A percentile compares a stretch with the other conserved stretches of the same genome.
Conservation (phyloP, 2,113 vertebrate species). For the Sinocyclocheilus grahami region DNA sequence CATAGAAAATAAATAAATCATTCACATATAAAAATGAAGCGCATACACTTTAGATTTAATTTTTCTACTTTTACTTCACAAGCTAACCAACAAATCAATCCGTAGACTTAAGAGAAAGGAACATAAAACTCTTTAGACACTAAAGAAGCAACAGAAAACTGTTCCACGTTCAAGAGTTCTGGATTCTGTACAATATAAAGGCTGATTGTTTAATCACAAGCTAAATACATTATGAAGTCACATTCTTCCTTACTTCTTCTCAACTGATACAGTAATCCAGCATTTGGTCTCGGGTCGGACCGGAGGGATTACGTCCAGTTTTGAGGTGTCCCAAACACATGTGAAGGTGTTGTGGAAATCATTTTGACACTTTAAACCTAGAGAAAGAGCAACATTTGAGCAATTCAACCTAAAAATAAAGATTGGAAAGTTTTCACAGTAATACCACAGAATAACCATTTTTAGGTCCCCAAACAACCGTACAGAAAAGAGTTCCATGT, state of each 20-base stretch:
- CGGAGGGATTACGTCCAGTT: neutral
- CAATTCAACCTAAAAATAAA: neutral
- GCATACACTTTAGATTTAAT: neutral
- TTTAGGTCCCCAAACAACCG: neutral
- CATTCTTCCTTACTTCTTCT: accelerated
- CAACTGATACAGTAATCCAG: accelerated
- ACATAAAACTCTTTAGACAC: neutral
- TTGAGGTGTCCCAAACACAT: constrained; percentile 42
- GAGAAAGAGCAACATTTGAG: neutral
- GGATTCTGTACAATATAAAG: neutral
- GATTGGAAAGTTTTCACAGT: neutral
- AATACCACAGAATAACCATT: neutral
- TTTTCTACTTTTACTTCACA: neutral
- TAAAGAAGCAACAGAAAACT: neutral
- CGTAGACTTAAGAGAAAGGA: neutral
- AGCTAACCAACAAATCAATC: neutral
- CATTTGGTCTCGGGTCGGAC: neutral
- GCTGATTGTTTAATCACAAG: neutral
- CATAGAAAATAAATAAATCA: neutral
- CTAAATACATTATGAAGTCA: neutral
- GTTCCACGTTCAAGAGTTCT: neutral
- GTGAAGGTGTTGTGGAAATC: constrained; percentile 28
- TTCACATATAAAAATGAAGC: neutral
- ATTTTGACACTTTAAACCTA: constrained; percentile 39
- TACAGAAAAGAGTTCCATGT: neutral